Percentiles rank a stretch among this genome's conserved stretches.
Conservation (phyloP, 2,888 invertebrate genomes). For the Acrobasis repandana region DNA sequence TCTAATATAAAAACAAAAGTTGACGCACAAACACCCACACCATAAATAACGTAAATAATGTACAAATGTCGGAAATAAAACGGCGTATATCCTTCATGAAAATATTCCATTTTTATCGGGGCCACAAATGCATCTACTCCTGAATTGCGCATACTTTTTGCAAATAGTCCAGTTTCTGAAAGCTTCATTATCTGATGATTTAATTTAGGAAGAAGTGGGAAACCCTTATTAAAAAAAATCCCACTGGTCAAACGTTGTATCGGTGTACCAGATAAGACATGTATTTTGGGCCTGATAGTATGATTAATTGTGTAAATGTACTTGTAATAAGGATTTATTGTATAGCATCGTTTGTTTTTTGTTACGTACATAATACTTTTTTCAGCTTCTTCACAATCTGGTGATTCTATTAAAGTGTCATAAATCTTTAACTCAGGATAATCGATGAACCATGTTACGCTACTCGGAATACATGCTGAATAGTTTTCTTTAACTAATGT, state of each 20-base stretch:
- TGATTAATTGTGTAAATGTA: neutral
- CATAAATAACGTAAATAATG: neutral
- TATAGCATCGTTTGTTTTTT: neutral
- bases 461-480: neutral
- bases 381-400: neutral
- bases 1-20: conserved; percentile 11
- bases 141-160: neutral
- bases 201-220: neutral
- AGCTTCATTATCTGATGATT: neutral
- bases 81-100: neutral
- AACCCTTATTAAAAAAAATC: neutral
- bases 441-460: neutral
- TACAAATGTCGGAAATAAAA: neutral
- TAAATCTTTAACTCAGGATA: neutral
- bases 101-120: neutral
- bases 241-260: neutral
- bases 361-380: neutral
- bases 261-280: neutral
- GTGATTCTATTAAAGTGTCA: neutral
- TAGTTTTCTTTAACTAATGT: neutral
- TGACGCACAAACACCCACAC: neutral
- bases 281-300: neutral
- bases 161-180: conserved; percentile 12
- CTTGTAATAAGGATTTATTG: neutral
- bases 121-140: neutral